Conservation (phyloP, 1,140 invertebrate species). For the Rhagoletis pomonella region DNA sequence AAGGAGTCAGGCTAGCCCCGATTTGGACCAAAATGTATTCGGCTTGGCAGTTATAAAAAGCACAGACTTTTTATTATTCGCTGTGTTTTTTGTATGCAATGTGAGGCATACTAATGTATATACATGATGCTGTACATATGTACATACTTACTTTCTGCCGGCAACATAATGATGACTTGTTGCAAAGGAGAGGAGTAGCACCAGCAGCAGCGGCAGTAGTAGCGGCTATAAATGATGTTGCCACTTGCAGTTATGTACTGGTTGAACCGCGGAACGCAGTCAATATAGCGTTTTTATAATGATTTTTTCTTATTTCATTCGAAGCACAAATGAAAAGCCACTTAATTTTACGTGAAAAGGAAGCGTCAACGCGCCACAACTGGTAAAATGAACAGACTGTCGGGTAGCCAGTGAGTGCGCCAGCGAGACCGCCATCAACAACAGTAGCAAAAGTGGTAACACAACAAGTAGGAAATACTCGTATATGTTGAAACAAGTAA, state of each 20-base stretch:
- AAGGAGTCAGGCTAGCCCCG: too few relatives aligned
- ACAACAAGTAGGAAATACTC: slow-evolving; percentile 28
- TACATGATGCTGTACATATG: background rate
- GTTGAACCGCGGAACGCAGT: slow-evolving; percentile 41
- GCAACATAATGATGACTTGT: slow-evolving; percentile 45
- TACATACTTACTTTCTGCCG: background rate
- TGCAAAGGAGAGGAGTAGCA: slow-evolving; percentile 2
- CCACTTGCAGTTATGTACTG: slow-evolving; percentile 22
- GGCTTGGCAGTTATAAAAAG: too few relatives aligned
- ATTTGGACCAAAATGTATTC: too few relatives aligned
- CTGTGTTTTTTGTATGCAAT: too few relatives aligned
- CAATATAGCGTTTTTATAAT: slow-evolving; percentile 7
- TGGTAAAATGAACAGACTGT: background rate
- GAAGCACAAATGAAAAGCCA: slow-evolving; percentile 38
- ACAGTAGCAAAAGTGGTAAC: slow-evolving; percentile 15
- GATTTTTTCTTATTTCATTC: background rate
- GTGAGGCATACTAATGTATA: too few relatives aligned
- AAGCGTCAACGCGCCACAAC: slow-evolving; percentile 37
- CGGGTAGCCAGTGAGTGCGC: background rate
- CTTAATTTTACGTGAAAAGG: slow-evolving; percentile 52
- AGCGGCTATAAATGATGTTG: background rate
- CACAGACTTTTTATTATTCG: too few relatives aligned
- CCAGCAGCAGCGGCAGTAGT: background rate
- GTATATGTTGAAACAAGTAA: background rate
- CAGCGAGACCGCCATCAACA: background rate